Conservation (phyloP, 2,888 invertebrate genomes). For the Orthosia gracilis region DNA sequence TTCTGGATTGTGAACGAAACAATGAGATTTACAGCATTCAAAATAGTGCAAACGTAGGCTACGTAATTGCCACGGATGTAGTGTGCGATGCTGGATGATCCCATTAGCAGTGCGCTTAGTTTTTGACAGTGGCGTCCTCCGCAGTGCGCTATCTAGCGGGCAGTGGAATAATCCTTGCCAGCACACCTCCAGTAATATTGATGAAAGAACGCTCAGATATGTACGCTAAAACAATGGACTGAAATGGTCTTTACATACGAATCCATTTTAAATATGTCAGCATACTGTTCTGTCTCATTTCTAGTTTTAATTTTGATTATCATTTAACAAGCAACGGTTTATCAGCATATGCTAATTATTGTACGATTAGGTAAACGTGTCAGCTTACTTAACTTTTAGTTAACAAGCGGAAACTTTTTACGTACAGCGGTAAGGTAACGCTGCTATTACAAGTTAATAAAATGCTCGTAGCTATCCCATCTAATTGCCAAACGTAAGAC, state of each 20-base stretch:
- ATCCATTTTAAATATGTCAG: neutral
- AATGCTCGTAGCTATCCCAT: slow-evolving; percentile 12
- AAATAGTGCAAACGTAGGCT: slow-evolving; percentile 24
- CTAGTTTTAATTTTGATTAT: neutral
- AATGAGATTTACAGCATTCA: slow-evolving; percentile 5
- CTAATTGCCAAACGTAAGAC: slow-evolving; percentile 10
- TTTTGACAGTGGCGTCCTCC: slow-evolving; percentile 24
- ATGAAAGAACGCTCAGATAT: slow-evolving; percentile 25
- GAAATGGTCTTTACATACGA: neutral
- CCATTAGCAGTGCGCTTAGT: slow-evolving; percentile 42
- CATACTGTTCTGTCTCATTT: neutral
- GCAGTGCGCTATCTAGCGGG: slow-evolving; percentile 4
- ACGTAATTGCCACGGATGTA: neutral
- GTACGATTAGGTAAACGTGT: slow-evolving; percentile 1
- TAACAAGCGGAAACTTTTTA: neutral
- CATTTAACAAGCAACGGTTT: neutral
- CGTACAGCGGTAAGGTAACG: neutral
- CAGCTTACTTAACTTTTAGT: neutral
- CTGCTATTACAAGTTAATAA: slow-evolving; percentile 20
- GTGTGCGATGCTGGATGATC: slow-evolving; percentile 23
- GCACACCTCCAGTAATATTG: slow-evolving; percentile 48
- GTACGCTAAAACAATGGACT: slow-evolving; percentile 1
- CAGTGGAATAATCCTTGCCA: slow-evolving; percentile 21
- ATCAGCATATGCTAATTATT: slow-evolving; percentile 8
- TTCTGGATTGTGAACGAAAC: slow-evolving; percentile 7